Evolutionary conservation across 2,888 invertebrate genomes (phyloP).

Genomic region (Tuta absoluta): DNA sequence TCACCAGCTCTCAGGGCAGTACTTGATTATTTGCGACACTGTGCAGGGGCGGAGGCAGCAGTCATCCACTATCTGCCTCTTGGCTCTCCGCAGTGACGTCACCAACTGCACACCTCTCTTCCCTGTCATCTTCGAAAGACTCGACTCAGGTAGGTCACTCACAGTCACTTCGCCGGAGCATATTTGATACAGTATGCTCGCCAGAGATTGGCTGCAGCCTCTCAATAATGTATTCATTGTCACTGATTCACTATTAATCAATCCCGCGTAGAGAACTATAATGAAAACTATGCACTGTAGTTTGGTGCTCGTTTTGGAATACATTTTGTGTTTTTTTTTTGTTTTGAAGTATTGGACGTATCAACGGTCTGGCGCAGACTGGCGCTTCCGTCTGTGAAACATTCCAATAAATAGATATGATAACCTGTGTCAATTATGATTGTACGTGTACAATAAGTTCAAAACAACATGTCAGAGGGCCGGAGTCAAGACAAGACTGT

Average conservation of each 20-base stretch:
- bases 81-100: slow-evolving; percentile 47
- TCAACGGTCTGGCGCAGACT: slow-evolving; percentile 53
- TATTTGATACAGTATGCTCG: slow-evolving; percentile 53
- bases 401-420: slow-evolving; percentile 71
- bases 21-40: slow-evolving; percentile 61
- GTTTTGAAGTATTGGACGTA: slow-evolving; percentile 43
- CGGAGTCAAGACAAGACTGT: slow-evolving; percentile 61
- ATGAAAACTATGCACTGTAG: slow-evolving; percentile 49
- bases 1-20: slow-evolving; percentile 65
- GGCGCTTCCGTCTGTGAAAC: slow-evolving; percentile 68
- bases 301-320: slow-evolving; percentile 43
- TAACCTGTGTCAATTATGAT: slow-evolving; percentile 75
- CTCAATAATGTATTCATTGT: slow-evolving; percentile 51
- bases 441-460: slow-evolving; percentile 70
- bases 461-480: slow-evolving; percentile 73
- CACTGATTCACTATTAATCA: slow-evolving; percentile 50
- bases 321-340: slow-evolving; percentile 50
- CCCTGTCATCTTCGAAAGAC: slow-evolving; percentile 48
- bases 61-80: slow-evolving; percentile 58
- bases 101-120: slow-evolving; percentile 56
- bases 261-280: slow-evolving; percentile 48
- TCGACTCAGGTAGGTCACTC: slow-evolving; percentile 48
- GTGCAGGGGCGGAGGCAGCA: slow-evolving; percentile 64
- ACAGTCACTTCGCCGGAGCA: slow-evolving; percentile 53
- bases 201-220: slow-evolving; percentile 58